Evolutionary conservation across 1,140 invertebrate genomes (phyloP), one percentile per base, ranked within the genome.

Genomic region (Drosophila pruinosa): DNA sequence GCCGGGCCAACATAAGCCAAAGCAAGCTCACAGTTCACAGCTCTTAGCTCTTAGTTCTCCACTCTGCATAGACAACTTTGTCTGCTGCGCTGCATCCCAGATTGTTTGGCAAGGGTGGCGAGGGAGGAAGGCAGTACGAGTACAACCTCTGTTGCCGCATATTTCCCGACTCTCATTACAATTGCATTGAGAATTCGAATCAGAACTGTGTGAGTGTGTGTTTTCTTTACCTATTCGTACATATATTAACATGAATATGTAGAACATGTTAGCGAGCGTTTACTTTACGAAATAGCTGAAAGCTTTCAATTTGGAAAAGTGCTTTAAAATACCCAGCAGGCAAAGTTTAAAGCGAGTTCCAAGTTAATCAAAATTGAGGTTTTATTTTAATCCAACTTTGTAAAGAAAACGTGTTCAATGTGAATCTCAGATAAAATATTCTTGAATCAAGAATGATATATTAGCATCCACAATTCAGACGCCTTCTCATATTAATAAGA

Each of bases 161-260:
- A 50, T 67, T 68, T 52, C 19, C 56, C 22, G 24, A 31, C 12
- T 59, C 73, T 73, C 78, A 77, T 82, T 82, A 64, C 58, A 82
- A 69, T 82, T 82, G 78, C 78, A 82, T 72, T 52, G 72, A 53
- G 61, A 76, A 76, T 64, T 68, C 53, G 62, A 74, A 75, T 62
- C 72, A 70, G 63, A 47, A 50, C 24, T 31, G 10, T 22, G 15
- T 21, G 17, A 10, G 45, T 26, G n/a, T 48, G n/a, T 28, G 22
- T 34, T 58, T 34, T 19, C 24, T 12, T 45, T 28, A n/a, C 36
- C 24, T 39, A 17, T 6, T 22, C 21, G 10, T 17, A 50, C 39
- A 58, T 47, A 34, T 45, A 47, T 45, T 31, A 43, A 58, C 24
- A 58, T 58, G 39, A 31, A 58, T 54, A 39, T 57, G 22, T 41